Percentiles rank a stretch among this genome's conserved stretches.
Evolutionary conservation across 2,888 invertebrate species (phyloP).

Genomic region (Tetrapedia diversipes): DNA sequence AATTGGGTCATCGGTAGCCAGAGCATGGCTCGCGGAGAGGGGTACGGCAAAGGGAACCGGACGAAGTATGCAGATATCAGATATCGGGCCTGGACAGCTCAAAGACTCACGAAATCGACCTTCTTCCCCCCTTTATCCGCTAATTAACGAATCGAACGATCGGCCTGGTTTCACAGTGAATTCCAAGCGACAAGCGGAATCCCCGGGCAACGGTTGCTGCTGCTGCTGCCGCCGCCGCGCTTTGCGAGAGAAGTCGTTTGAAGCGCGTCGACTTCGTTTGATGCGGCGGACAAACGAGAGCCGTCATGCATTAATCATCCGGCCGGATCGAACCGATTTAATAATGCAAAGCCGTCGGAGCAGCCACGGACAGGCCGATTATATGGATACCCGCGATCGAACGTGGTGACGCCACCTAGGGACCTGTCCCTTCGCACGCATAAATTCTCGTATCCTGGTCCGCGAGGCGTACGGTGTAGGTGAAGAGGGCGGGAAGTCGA

Average conservation of each 20-base stretch:
- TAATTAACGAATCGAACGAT: slow-evolving; percentile 37
- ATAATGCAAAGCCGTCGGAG: slow-evolving; percentile 62
- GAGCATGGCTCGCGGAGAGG: no score
- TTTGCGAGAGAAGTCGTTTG: no score
- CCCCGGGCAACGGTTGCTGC: not conserved
- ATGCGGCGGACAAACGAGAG: slow-evolving; percentile 15
- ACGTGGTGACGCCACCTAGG: not conserved
- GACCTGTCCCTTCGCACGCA: slow-evolving; percentile 27
- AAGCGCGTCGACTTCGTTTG: slow-evolving; percentile 26
- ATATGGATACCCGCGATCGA: slow-evolving; percentile 33
- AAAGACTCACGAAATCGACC: slow-evolving; percentile 13
- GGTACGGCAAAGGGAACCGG: slow-evolving; percentile 13
- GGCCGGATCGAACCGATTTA: slow-evolving; percentile 56
- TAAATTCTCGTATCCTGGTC: slow-evolving; percentile 25
- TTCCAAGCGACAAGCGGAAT: slow-evolving; percentile 1
- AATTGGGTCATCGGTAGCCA: slow-evolving; percentile 28
- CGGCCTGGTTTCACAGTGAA: slow-evolving; percentile 24
- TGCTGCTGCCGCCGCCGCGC: not conserved
- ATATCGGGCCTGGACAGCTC: not conserved
- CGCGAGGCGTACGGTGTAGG: not conserved
- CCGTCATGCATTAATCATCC: slow-evolving; percentile 49
- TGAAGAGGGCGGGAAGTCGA: not conserved
- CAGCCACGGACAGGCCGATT: slow-evolving; percentile 57
- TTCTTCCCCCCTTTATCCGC: not conserved
- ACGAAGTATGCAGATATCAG: not conserved